Evolutionary conservation across 1,140 invertebrate species (phyloP).

Genomic region (Drosophila watanabei): DNA sequence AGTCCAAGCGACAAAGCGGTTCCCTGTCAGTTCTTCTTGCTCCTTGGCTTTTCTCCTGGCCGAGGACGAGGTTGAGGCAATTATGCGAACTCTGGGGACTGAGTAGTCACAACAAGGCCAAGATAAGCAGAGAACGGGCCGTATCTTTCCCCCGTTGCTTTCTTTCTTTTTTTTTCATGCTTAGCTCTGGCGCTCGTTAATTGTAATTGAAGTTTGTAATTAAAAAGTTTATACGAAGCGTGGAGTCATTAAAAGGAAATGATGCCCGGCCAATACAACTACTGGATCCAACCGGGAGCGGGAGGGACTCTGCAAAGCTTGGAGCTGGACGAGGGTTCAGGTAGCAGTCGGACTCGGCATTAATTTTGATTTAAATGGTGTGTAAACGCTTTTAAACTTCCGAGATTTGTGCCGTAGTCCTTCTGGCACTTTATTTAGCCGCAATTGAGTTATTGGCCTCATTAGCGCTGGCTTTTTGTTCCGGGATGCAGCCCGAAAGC

Average conservation of each 20-base stretch:
- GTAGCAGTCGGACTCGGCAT: constrained; percentile 44
- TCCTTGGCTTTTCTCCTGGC: constrained; percentile 19
- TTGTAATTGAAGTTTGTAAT: constrained; percentile 84
- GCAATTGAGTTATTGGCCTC: constrained; percentile 75
- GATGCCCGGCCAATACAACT: constrained; percentile 61
- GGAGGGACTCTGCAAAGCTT: neutral
- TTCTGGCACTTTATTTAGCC: constrained; percentile 47
- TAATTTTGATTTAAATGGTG: constrained; percentile 81
- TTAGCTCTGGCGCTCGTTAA: constrained; percentile 62
- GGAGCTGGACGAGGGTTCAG: constrained; percentile 22
- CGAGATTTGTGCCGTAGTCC: constrained; percentile 49
- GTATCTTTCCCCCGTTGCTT: constrained; percentile 9
- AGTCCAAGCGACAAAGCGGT: neutral
- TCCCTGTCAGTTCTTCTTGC: constrained; percentile 9
- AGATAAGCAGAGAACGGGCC: constrained; percentile 11
- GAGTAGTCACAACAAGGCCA: constrained; percentile 25
- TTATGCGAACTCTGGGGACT: constrained; percentile 58
- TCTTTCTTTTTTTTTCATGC: constrained; percentile 29
- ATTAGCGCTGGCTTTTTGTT: constrained; percentile 52
- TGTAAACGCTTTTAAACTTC: constrained; percentile 73
- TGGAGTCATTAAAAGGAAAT: constrained; percentile 76
- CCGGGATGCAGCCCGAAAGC: constrained; percentile 34
- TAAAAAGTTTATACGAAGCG: constrained; percentile 79
- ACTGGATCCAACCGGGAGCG: neutral
- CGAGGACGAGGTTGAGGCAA: constrained; percentile 35